These are phyloP conservation scores for Gallinago undulata DNA, from an alignment of 2,113 vertebrate species.

Conservation along the genomic window DNA sequence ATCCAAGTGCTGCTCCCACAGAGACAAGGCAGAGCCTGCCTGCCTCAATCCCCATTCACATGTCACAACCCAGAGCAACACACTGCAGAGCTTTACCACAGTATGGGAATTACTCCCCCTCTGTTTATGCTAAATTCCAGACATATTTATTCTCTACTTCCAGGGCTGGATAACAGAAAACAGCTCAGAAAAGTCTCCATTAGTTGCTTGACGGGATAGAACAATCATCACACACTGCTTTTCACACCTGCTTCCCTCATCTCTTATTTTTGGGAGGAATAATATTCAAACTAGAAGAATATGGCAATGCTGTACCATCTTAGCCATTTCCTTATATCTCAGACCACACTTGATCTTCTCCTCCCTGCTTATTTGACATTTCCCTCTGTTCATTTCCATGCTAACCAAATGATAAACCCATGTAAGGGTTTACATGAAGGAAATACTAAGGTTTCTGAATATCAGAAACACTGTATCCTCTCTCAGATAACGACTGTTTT, in stretches of 20 bases:
- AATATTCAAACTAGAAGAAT: background rate
- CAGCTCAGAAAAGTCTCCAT: background rate
- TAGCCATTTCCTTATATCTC: background rate
- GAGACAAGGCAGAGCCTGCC: too few species aligned
- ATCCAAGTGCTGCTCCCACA: background rate
- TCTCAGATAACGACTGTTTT: background rate
- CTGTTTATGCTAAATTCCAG: background rate
- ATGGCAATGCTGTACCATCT: background rate
- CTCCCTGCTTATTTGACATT: background rate
- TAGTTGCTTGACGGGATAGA: background rate
- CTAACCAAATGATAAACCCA: background rate
- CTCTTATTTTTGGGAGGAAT: background rate
- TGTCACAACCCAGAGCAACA: background rate
- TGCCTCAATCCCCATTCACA: rapidly evolving
- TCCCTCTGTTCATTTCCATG: background rate
- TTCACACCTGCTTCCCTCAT: background rate
- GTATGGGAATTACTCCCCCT: background rate
- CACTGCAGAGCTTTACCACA: background rate
- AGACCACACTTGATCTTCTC: background rate
- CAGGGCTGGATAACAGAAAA: background rate
- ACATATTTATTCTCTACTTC: background rate
- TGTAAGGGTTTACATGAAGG: background rate
- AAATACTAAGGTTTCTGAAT: background rate
- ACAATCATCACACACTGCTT: background rate
- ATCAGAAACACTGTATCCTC: background rate